Evolutionary conservation across 2,797 vertebrate species (phyloP).

Genomic region (Chaenodraco wilsoni): DNA sequence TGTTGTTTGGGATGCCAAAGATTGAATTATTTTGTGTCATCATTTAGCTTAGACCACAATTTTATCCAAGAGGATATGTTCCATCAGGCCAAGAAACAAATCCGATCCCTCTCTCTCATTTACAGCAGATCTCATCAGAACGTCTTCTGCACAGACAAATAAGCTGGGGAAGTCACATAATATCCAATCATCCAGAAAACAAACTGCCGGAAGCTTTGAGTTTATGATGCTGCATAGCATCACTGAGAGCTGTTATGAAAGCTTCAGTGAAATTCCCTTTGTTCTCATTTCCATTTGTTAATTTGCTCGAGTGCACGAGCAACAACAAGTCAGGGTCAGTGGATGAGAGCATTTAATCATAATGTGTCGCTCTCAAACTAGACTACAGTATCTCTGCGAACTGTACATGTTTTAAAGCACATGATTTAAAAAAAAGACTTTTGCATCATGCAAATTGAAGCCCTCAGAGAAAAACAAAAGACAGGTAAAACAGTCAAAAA

Average conservation of each 20-base stretch:
- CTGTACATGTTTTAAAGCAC: not conserved
- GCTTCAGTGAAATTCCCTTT: slow-evolving; percentile 18
- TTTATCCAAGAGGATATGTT: slow-evolving; percentile 2
- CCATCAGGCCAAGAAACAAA: not conserved
- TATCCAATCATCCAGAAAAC: not conserved
- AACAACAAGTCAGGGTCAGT: slow-evolving; percentile 11
- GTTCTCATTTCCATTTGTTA: slow-evolving; percentile 25
- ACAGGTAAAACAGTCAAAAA: slow-evolving; percentile 6
- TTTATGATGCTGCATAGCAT: slow-evolving; percentile 11
- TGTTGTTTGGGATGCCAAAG: not conserved
- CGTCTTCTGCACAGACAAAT: not conserved
- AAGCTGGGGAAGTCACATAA: slow-evolving; percentile 5
- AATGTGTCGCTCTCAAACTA: not conserved
- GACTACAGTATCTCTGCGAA: not conserved
- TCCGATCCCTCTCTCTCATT: not conserved
- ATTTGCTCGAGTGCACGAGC: slow-evolving; percentile 27
- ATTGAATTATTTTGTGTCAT: not conserved
- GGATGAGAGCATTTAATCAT: slow-evolving; percentile 31
- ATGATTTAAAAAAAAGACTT: not conserved
- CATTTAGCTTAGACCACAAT: not conserved
- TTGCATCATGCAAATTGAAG: not conserved
- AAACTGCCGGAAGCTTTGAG: slow-evolving; percentile 12
- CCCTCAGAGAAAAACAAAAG: not conserved
- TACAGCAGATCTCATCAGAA: not conserved
- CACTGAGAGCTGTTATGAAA: slow-evolving; percentile 21